phyloP scores from a whole-genome alignment of 2,113 vertebrate species.

The Leptocoma aspasia region DNA sequence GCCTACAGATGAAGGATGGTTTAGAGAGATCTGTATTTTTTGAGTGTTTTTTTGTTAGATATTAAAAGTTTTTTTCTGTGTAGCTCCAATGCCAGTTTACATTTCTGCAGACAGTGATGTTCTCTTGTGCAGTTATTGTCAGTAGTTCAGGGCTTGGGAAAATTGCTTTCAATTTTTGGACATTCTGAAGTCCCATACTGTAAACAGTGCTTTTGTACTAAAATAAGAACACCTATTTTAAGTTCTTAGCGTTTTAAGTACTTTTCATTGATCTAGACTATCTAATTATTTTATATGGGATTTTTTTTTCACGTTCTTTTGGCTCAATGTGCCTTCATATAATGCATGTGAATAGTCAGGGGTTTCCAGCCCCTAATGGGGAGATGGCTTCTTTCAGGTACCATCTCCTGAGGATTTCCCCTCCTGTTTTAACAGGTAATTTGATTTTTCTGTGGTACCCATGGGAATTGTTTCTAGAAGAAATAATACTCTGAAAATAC shows the following conservation, averaged over 20 bases:
- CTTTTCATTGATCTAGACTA: background rate
- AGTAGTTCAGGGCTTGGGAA: background rate
- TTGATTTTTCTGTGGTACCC: background rate
- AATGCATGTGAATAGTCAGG: background rate
- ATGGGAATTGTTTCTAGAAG: background rate
- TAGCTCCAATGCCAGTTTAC: background rate
- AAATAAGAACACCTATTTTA: background rate
- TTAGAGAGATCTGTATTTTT: background rate
- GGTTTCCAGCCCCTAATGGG: background rate
- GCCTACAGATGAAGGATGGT: background rate
- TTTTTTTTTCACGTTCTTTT: background rate
- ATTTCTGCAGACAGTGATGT: background rate
- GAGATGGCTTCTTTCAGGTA: background rate
- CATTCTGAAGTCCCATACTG: background rate
- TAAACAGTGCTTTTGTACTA: background rate
- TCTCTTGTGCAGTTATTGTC: background rate
- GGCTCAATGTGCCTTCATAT: rapidly evolving
- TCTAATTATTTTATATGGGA: background rate
- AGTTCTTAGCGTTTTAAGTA: background rate
- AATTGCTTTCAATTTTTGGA: background rate
- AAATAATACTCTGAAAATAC: background rate
- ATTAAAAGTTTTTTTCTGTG: background rate
- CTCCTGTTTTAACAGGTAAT: background rate
- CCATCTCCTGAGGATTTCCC: background rate
- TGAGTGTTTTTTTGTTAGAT: background rate